These are phyloP conservation scores for Drosophila neotestacea DNA, from an alignment of 2,888 invertebrate species.

Conservation along the genomic window DNA sequence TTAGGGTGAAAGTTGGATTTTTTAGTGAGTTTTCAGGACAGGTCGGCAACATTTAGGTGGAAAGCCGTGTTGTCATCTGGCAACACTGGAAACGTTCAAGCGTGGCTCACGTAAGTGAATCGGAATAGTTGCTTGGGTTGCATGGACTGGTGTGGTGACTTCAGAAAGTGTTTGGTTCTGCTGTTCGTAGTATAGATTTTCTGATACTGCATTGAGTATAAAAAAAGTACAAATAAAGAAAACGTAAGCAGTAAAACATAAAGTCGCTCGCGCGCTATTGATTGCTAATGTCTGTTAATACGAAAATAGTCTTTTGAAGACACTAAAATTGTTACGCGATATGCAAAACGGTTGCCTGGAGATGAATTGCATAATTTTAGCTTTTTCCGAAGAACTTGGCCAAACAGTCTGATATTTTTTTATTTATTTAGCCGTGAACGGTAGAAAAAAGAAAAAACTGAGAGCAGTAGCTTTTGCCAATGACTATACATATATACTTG, in stretches of 20 bases:
- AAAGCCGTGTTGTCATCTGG: too few relatives aligned
- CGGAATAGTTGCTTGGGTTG: slow-evolving; percentile 32
- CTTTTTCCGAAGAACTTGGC: slow-evolving; percentile 29
- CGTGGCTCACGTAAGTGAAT: slow-evolving; percentile 49
- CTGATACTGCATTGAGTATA: slow-evolving; percentile 32
- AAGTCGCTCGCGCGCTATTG: slow-evolving; percentile 33
- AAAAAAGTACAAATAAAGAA: slow-evolving; percentile 33
- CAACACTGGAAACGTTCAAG: slow-evolving; percentile 37
- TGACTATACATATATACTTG: slow-evolving; percentile 37
- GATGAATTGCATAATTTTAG: slow-evolving; percentile 55
- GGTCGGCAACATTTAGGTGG: too few relatives aligned
- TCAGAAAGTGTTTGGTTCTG: slow-evolving; percentile 37
- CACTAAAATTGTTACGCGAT: slow-evolving; percentile 34
- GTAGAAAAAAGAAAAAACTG: slow-evolving; percentile 21
- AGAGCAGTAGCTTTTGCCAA: slow-evolving; percentile 14
- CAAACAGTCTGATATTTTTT: slow-evolving; percentile 9
- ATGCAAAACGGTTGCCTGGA: slow-evolving; percentile 26
- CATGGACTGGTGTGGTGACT: slow-evolving; percentile 50
- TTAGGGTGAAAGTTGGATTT: too few relatives aligned
- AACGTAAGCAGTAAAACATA: slow-evolving; percentile 35
- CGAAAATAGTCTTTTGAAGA: slow-evolving; percentile 11
- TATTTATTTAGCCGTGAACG: slow-evolving; percentile 25
- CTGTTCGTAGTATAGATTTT: slow-evolving; percentile 62
- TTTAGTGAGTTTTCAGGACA: too few relatives aligned
- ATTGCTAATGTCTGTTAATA: slow-evolving; percentile 30